Evolutionary conservation across 2,113 vertebrate genomes (phyloP), one percentile per base, ranked within the genome.

Genomic region (Thalassarche chlororhynchos): DNA sequence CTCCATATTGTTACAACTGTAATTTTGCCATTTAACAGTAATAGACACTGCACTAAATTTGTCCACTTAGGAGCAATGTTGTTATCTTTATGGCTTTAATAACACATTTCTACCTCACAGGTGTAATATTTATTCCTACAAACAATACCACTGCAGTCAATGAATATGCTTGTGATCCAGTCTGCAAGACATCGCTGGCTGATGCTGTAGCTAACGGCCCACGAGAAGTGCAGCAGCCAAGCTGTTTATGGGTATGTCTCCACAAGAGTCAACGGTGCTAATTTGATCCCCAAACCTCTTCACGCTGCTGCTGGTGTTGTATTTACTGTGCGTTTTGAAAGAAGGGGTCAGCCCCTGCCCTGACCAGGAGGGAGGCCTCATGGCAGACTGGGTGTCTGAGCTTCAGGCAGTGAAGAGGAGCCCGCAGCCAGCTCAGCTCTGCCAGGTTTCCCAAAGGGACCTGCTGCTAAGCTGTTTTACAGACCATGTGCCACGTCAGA

Each of bases 11-110:
- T 90, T 94, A 84, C 38, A 94, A 92, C 61, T 82, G 61, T 70
- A 89, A 71, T 90, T 91, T 95, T 94, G 74, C 65, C 86, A 80
- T 93, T 96, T 92, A 96, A 54, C 71, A 57, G 78, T 57, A 93
- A 96, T 70, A 91, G 60, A 61, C 31, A 32, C 42, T 47, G 49
- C 70, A 64, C 52, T 91, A 95, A 95, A 95, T 96, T 76, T 75
- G 62, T 80, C 55, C 42, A 18, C 75, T 82, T 77, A 87, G 70
- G 89, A 96, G 89, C 38, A 12, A 88, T 95, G 81, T 40, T 71
- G 49, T 91, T 94, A 80, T 64, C 87, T 90, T 93, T 75, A 93
- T 75, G 80, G 61, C 49, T 89, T 91, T 70, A 85, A 55, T 91
- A 79, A 52, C 80, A 74, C 57, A 60, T 55, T 71, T 83, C 42